Base-by-base conservation (phyloP, 2,888 invertebrate genomes). In the Stegana nigrithorax region DNA sequence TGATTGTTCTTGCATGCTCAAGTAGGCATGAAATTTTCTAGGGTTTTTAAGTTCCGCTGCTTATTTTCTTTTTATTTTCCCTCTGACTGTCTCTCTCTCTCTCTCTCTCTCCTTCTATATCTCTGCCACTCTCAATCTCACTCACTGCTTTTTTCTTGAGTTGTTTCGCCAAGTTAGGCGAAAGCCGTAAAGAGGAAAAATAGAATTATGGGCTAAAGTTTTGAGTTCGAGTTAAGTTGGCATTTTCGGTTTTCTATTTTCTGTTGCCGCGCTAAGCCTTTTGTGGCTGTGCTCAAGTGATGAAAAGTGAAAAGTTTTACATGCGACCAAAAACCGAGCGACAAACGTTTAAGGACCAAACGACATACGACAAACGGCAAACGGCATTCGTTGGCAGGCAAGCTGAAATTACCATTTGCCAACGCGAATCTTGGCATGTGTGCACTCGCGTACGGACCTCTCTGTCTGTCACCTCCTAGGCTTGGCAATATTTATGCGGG, bases 11-110 rank as follows among this genome's bases (percentile, higher is more conserved):
- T 42, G 57, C 57, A 42, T 39, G 57, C 57, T 44, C 42, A 57
- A 57, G 57, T 25, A 57, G 57, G 57, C 57, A 57, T 57, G 57
- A 57, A 57, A 57, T 57, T 57, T 57, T 57, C 57, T 14, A 39
- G 25, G 42, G 57, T 32, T 55, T 55, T 36, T 23, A 39, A 39
- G 39, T 39, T 39, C 17, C 10, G n/a, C n/a, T n/a, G n/a, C n/a
- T n/a, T n/a, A n/a, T n/a, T n/a, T n/a, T n/a, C n/a, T n/a, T n/a
- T n/a, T n/a, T n/a, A n/a, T n/a, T n/a, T n/a, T n/a, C n/a, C n/a
- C n/a, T n/a, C n/a, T n/a, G n/a, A n/a, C n/a, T 29, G 10, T 10
- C 6, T 10, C 29, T 29, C 29, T 29, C 29, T 29, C 29, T 29
- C 29, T 29, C 29, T 29, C 10, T 29, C 6, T 39, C 14, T 10